Percentiles rank a stretch among this genome's conserved stretches.
phyloP scores from a whole-genome alignment of 2,888 invertebrate genomes.

The Microchrysa polita region DNA sequence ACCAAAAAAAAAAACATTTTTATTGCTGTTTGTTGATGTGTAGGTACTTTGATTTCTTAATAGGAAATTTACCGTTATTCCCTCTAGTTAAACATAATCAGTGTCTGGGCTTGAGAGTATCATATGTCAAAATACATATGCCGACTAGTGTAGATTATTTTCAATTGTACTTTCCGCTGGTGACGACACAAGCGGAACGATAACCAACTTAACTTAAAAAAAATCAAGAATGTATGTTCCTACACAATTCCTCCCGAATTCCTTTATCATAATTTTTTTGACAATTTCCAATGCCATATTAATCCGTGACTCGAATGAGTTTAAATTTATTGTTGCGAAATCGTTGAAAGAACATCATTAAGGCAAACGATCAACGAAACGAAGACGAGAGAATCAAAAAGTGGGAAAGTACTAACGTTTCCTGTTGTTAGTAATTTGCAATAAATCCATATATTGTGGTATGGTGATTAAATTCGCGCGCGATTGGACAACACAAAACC shows the following conservation, averaged over 20 bases:
- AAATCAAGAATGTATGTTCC: neutral
- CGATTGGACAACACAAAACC: neutral
- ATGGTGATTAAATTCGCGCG: neutral
- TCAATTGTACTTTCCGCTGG: too few relatives aligned
- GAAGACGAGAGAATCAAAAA: too few relatives aligned
- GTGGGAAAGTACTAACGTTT: neutral
- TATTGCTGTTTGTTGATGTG: too few relatives aligned
- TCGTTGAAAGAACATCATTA: constrained; percentile 9
- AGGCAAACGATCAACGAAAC: constrained; percentile 1
- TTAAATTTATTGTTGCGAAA: constrained; percentile 14
- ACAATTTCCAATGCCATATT: constrained; percentile 1
- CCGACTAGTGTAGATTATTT: too few relatives aligned
- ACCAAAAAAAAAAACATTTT: too few relatives aligned
- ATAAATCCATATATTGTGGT: constrained; percentile 18
- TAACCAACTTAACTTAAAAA: too few relatives aligned
- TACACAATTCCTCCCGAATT: neutral
- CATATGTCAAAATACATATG: too few relatives aligned
- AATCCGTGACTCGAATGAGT: constrained; percentile 7
- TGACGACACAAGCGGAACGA: too few relatives aligned
- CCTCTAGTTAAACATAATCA: too few relatives aligned
- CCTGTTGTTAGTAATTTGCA: constrained; percentile 28
- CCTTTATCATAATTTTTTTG: constrained; percentile 30
- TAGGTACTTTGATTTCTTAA: too few relatives aligned
- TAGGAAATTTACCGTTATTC: too few relatives aligned
- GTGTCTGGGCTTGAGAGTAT: too few relatives aligned